Base-by-base conservation (phyloP, 2,888 invertebrate species). In the Cephalotes varians region DNA sequence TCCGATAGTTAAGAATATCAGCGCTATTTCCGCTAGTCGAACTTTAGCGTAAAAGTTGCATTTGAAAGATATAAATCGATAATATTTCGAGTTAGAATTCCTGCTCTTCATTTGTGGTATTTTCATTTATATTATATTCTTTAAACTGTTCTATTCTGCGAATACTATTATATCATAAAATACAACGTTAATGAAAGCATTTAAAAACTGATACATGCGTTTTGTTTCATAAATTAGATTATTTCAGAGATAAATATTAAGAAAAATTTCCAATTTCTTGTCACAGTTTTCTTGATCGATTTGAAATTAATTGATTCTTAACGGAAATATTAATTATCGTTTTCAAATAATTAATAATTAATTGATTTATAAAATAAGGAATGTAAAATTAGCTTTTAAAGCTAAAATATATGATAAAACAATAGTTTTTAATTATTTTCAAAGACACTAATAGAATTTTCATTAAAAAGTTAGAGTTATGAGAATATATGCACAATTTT, bases 1-100 rank as follows among this genome's bases (percentile, higher is more conserved):
- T 60, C 37, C 31, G 18, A 28, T 77, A 67, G 40, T 77, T 67
- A 82, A 67, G 60, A 77, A 82, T 67, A 77, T 82, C 81, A 21
- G 12, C 47, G 49, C 51, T 58, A 58, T 82, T 82, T 77, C 31
- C 37, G 49, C 49, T 54, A n/a, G 25, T 76, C 58, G 58, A 76
- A 82, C 49, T 58, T 82, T 67, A 60, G 12, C 58, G 47, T 51
- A 51, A 82, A 82, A 67, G 21, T 31, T 44, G 12, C 40, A 67
- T 12, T 67, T 12, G n/a, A 56, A 28, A 58, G 44, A 51, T 28
- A 9, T 58, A 58, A 0, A 56, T 54, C 34, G 28, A 64, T 28
- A 65, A 40, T 6, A 40, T 65, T 54, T 40, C 37, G 6, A 37
- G n/a, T 64, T 67, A 28, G 5, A 77, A 15, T 40, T 64, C 7